Evolutionary conservation across 2,888 invertebrate genomes (phyloP).

Genomic region (Phrixothrix hirtus): DNA sequence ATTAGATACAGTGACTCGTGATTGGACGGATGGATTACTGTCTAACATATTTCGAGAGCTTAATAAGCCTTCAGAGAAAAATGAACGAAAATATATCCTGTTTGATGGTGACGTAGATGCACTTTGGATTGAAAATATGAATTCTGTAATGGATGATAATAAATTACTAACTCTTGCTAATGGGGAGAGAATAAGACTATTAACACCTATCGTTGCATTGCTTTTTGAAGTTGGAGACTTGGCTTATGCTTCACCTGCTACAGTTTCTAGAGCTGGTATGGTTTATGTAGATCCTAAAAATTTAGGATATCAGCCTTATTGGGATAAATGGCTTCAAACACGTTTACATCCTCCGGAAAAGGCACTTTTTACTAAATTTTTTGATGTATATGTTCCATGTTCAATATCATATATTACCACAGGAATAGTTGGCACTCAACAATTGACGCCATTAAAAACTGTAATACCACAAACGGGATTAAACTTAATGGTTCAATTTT

Average conservation of each 20-base stretch:
- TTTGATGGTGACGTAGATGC: slow-evolving; percentile 96
- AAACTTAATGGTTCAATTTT: slow-evolving; percentile 85
- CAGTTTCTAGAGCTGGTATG: slow-evolving; percentile 91
- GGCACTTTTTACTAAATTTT: slow-evolving; percentile 59
- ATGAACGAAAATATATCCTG: slow-evolving; percentile 80
- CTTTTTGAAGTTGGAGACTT: slow-evolving; percentile 90
- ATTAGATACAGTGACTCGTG: slow-evolving; percentile 81
- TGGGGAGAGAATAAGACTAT: slow-evolving; percentile 83
- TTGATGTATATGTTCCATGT: slow-evolving; percentile 75
- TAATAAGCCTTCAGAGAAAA: slow-evolving; percentile 75
- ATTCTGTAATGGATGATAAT: slow-evolving; percentile 96
- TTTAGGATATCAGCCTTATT: slow-evolving; percentile 82
- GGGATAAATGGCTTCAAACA: slow-evolving; percentile 77
- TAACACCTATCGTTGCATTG: slow-evolving; percentile 78
- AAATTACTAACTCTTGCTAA: slow-evolving; percentile 87
- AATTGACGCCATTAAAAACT: slow-evolving; percentile 73
- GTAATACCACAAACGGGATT: slow-evolving; percentile 84
- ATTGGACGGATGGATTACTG: slow-evolving; percentile 92
- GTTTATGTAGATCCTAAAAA: slow-evolving; percentile 93
- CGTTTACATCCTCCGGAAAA: slow-evolving; percentile 59
- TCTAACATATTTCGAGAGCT: slow-evolving; percentile 91
- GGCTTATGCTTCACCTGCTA: slow-evolving; percentile 89
- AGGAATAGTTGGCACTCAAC: slow-evolving; percentile 75
- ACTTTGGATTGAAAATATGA: slow-evolving; percentile 96
- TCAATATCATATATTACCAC: slow-evolving; percentile 71